These are phyloP conservation scores for Actinemys pallida DNA, from an alignment of 2,113 vertebrate genomes.

Conservation along the genomic window DNA sequence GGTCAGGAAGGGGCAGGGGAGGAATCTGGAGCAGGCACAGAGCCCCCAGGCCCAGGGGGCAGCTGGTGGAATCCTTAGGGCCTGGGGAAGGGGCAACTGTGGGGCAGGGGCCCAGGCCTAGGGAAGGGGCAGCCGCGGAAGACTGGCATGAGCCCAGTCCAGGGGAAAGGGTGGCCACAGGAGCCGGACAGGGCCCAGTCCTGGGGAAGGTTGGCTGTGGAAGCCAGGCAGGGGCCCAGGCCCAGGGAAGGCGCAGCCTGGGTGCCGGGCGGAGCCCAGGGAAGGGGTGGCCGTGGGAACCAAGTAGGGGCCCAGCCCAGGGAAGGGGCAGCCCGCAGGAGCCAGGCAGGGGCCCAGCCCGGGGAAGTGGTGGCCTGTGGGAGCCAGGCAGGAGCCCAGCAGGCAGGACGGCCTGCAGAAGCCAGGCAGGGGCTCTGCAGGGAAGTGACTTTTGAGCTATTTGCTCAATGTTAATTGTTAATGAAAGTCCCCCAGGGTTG, in stretches of 20 bases:
- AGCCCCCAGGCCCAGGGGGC: neutral
- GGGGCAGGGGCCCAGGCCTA: too few relatives aligned
- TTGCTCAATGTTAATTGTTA: neutral
- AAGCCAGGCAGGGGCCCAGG: neutral
- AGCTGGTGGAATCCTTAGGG: neutral
- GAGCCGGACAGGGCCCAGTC: too few relatives aligned
- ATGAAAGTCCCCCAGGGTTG: neutral
- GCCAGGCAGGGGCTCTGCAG: neutral
- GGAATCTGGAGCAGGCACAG: neutral
- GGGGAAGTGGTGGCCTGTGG: too few relatives aligned
- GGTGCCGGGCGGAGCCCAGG: too few relatives aligned
- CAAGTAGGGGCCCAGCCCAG: rapidly evolving
- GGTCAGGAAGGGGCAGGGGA: neutral
- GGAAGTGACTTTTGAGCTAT: rapidly evolving
- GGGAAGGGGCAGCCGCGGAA: neutral
- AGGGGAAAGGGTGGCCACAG: neutral
- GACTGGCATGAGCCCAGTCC: too few relatives aligned
- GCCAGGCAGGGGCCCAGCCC: too few relatives aligned
- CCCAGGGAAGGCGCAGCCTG: too few relatives aligned
- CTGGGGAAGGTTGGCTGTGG: neutral
- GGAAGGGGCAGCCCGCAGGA: rapidly evolving
- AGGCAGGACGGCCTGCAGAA: neutral
- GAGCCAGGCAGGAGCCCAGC: neutral
- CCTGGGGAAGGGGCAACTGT: too few relatives aligned
- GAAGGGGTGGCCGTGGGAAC: neutral